Base-by-base conservation (phyloP, 2,113 vertebrate species). In the Progne subis region DNA sequence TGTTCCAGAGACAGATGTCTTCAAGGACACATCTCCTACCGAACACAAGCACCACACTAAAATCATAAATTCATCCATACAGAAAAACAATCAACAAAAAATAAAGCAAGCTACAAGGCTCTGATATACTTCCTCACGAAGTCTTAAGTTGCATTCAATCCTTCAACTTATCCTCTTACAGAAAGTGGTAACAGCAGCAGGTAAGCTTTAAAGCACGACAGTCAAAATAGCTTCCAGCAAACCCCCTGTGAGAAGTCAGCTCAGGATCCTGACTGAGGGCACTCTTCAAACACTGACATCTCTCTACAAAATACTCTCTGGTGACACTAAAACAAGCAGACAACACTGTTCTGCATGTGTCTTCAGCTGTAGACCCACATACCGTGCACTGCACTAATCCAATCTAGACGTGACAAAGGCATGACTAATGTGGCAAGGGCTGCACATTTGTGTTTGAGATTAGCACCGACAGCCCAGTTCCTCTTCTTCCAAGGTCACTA, bases 371-470 rank as follows among this genome's bases (percentile, higher is more conserved):
- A 94, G 41, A 63, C 32, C 76, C 53, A 76, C 77, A 80, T 25
- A 76, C 18, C 1, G 0, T n/a, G 59, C 20, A 5, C 65, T 44
- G 65, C 60, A 52, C 55, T 94, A 96, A 92, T 94, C 86, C 97
- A 87, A 89, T 80, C 86, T 50, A 76, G 87, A 88, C 72, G 88
- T 91, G 88, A 96, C 87, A 95, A 92, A 94, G 69, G 76, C 94
- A 92, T 49, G 53, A 88, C 79, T 94, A 85, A 93, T 71, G 79
- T 74, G 80, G 69, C 82, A 83, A 93, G 50, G 43, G 34, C 61
- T 85, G 55, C 71, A 57, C 71, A 29, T 77, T 94, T 87, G 29
- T 75, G 81, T 69, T 85, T 55, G 57, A 75, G 82, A 93, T 96
- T 90, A 95, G 67, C 85, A 89, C 64, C 0, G 2, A 82, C 86